Conservation (phyloP, 2,113 vertebrate genomes). For the Cygnus buccinator region DNA sequence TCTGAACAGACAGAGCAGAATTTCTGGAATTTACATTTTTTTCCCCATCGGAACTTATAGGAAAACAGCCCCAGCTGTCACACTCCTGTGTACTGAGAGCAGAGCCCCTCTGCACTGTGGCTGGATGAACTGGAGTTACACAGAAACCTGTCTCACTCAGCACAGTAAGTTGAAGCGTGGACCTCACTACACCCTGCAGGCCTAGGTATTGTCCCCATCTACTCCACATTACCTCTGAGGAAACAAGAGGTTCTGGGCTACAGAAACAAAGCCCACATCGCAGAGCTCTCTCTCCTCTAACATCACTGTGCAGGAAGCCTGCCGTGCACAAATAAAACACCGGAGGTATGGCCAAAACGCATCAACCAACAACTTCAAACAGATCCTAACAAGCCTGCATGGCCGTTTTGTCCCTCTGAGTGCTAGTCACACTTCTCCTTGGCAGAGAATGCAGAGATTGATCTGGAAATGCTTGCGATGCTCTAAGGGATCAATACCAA, state of each 20-base stretch:
- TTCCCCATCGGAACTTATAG: background rate
- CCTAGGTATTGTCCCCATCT: too few relatives aligned
- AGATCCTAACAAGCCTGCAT: background rate
- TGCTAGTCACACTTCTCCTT: background rate
- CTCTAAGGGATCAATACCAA: background rate
- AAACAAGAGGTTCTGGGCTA: too few relatives aligned
- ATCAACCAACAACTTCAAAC: background rate
- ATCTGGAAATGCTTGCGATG: background rate
- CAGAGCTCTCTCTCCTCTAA: background rate
- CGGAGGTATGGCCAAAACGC: background rate
- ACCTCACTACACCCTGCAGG: too few relatives aligned
- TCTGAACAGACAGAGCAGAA: background rate
- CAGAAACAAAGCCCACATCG: background rate
- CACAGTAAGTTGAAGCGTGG: too few relatives aligned
- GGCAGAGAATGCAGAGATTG: background rate
- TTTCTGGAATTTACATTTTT: background rate
- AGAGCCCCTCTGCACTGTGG: background rate
- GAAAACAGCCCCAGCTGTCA: background rate
- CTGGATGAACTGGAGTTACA: background rate
- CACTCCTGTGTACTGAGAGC: background rate
- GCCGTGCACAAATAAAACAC: background rate
- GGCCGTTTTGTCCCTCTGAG: background rate
- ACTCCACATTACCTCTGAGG: too few relatives aligned
- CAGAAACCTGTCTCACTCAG: too few relatives aligned
- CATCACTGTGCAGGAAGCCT: background rate